A percentile compares a stretch with the other conserved stretches of the same genome.
Conservation (phyloP, 2,113 vertebrate species). For the Micronycteris hirsuta region DNA sequence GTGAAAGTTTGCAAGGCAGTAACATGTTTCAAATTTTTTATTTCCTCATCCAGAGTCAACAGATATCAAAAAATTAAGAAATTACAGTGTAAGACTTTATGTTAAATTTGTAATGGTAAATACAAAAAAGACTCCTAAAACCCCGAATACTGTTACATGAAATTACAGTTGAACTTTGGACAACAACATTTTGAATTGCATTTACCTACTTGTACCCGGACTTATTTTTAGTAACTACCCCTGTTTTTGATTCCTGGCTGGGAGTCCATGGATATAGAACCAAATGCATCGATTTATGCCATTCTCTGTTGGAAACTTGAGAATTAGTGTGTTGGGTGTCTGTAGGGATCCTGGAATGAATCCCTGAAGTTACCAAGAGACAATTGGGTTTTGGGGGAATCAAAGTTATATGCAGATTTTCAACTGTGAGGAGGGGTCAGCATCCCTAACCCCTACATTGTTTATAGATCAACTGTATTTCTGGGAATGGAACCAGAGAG, state of each 20-base stretch:
- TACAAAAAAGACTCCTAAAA: neutral
- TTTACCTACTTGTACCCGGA: neutral
- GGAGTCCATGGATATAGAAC: neutral
- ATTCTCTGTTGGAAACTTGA: neutral
- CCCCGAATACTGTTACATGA: neutral
- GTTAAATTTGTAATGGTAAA: neutral
- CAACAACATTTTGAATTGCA: neutral
- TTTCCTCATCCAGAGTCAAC: neutral
- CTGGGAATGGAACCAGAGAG: neutral
- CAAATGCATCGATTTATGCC: neutral
- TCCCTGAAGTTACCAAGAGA: neutral
- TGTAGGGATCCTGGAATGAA: neutral
- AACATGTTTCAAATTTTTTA: neutral
- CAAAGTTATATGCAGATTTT: neutral
- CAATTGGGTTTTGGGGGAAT: neutral
- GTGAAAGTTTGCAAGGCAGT: neutral
- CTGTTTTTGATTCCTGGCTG: neutral
- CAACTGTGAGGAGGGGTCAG: neutral
- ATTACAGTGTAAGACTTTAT: neutral
- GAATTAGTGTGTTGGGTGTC: neutral
- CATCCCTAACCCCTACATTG: neutral
- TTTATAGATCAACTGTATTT: neutral
- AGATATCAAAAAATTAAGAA: neutral
- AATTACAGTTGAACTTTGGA: neutral
- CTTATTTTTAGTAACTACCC: neutral